Percentiles rank a stretch among this genome's conserved stretches.
Conservation (phyloP, 1,140 invertebrate genomes). For the Antheraea mylitta region DNA sequence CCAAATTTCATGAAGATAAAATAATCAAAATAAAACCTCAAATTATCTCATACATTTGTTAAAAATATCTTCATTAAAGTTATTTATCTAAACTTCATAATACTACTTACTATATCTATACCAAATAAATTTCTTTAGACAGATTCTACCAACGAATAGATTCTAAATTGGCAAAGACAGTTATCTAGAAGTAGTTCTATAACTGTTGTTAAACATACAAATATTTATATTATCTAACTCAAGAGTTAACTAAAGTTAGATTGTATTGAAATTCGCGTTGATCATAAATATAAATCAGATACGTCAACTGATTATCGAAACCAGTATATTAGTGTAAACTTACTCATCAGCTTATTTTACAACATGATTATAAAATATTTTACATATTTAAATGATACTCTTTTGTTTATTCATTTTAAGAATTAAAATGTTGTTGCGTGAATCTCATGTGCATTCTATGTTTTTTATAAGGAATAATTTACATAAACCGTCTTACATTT, state of each 20-base stretch:
- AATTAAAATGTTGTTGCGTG: too few species aligned
- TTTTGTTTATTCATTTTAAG: too few species aligned
- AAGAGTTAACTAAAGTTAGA: constrained; percentile 9
- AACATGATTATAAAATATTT: too few species aligned
- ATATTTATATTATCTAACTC: constrained; percentile 5
- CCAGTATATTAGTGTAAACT: too few species aligned
- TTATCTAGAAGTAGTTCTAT: not conserved
- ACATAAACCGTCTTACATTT: too few species aligned
- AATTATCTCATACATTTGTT: not conserved
- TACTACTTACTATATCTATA: too few species aligned
- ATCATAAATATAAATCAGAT: constrained; percentile 4
- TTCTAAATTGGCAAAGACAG: not conserved
- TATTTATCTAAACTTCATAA: not conserved
- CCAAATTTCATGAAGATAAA: too few species aligned
- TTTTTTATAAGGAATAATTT: too few species aligned
- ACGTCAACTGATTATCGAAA: not conserved
- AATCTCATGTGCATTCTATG: too few species aligned
- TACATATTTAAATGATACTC: too few species aligned
- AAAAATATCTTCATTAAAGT: not conserved
- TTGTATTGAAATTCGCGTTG: not conserved
- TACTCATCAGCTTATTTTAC: too few species aligned
- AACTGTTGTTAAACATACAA: constrained; percentile 1
- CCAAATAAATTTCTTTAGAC: not conserved
- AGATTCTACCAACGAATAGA: not conserved
- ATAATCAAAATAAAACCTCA: too few species aligned